phyloP scores from a whole-genome alignment of 2,113 vertebrate genomes.

The Burhinus bistriatus region DNA sequence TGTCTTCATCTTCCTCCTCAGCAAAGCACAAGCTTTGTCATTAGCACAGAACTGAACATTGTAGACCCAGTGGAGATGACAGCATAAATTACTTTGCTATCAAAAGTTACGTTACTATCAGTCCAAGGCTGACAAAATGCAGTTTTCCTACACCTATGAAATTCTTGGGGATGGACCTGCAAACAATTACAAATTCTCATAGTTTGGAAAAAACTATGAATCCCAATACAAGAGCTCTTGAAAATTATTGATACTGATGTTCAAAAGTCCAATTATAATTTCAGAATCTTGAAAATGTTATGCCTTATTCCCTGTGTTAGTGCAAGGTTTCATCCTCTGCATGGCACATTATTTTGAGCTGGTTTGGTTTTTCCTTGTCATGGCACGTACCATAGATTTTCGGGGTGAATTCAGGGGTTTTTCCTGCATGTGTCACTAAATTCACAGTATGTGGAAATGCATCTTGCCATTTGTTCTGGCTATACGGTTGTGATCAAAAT shows the following conservation, averaged over 20 bases:
- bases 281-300: neutral
- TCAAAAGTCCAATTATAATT: neutral
- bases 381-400: accelerated
- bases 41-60: neutral
- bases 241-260: neutral
- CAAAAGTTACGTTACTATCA: neutral
- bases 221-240: neutral
- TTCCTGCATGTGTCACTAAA: neutral
- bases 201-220: neutral
- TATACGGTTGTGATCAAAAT: neutral
- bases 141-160: neutral
- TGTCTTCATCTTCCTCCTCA: neutral
- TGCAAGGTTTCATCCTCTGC: neutral
- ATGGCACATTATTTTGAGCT: neutral
- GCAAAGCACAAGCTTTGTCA: neutral
- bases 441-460: neutral
- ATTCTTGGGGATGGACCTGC: neutral
- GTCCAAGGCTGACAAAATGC: neutral
- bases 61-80: neutral
- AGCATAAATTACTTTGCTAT: neutral
- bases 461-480: neutral
- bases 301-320: neutral
- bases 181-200: neutral
- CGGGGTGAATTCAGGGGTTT: neutral
- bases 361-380: neutral